These are phyloP conservation scores for Hydractinia echinata DNA, from an alignment of 30 jellyfish, hydroid and myxozoan species.

Conservation along the genomic window DNA sequence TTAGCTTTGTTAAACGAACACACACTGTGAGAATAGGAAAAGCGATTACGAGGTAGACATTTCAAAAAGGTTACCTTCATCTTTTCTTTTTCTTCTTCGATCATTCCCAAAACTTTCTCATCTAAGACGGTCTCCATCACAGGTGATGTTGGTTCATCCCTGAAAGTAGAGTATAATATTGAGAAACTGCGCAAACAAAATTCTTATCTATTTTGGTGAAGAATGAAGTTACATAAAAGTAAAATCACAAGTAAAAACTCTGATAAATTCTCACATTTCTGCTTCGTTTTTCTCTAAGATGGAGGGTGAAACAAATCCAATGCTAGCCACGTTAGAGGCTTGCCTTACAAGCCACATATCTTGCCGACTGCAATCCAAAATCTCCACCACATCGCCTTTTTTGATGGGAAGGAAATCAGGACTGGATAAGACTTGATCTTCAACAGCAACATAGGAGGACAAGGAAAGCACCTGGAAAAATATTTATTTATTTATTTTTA, in stretches of 20 bases:
- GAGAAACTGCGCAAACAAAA: neutral
- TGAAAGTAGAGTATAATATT: neutral
- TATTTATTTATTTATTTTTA: neutral
- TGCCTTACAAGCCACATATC: constrained; percentile 85
- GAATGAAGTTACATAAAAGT: too few species aligned
- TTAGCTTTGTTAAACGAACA: too few species aligned
- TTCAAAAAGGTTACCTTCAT: neutral
- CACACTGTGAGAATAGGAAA: too few species aligned
- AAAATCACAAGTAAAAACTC: neutral
- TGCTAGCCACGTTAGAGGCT: constrained; percentile 58
- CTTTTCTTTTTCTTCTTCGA: constrained; percentile 8
- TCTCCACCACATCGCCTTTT: constrained; percentile 81
- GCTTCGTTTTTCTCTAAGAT: constrained; percentile 28
- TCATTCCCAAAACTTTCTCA: constrained; percentile 3
- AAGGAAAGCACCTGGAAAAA: constrained; percentile 54
- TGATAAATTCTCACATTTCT: neutral
- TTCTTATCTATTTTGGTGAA: neutral
- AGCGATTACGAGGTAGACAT: too few species aligned
- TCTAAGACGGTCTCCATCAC: constrained; percentile 17
- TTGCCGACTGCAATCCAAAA: constrained; percentile 72
- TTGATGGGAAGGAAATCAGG: constrained; percentile 57
- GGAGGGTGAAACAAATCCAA: constrained; percentile 80
- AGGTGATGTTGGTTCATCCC: too few species aligned
- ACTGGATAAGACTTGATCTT: constrained; percentile 53
- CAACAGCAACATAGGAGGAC: constrained; percentile 60